These are phyloP conservation scores for Sturmia bella DNA, from an alignment of 2,888 invertebrate genomes.

Conservation along the genomic window DNA sequence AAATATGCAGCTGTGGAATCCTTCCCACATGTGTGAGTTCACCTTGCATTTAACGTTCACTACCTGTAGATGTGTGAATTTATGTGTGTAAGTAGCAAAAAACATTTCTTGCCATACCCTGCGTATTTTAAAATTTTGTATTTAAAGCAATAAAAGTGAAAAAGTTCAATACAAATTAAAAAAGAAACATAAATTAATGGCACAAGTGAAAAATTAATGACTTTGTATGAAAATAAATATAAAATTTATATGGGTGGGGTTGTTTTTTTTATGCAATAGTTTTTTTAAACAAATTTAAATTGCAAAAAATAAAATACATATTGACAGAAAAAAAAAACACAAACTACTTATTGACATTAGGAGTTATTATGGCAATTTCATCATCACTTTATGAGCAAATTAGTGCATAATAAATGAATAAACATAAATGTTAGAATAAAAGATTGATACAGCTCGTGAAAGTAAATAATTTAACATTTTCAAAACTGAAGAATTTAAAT, in stretches of 20 bases:
- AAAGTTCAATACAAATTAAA: neutral
- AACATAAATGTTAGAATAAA: conserved; percentile 42
- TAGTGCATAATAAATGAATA: neutral
- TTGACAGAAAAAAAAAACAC: conserved; percentile 2
- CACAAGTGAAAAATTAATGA: conserved; percentile 19
- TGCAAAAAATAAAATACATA: conserved; percentile 5
- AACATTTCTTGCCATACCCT: too few species aligned
- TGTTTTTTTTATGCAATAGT: neutral
- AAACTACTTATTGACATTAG: neutral
- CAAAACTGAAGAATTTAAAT: too few species aligned
- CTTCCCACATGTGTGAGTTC: too few species aligned
- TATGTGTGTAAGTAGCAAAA: too few species aligned
- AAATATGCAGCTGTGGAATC: too few species aligned
- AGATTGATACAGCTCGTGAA: conserved; percentile 19
- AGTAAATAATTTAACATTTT: neutral
- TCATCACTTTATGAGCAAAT: conserved; percentile 2
- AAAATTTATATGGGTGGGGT: conserved; percentile 56
- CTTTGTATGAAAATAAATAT: conserved; percentile 27
- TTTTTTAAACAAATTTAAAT: too few species aligned
- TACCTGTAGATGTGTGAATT: too few species aligned
- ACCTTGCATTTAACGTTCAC: too few species aligned
- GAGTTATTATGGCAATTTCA: neutral
- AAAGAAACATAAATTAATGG: conserved; percentile 4
- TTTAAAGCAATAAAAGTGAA: too few species aligned
- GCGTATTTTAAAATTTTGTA: too few species aligned